Conservation (phyloP, 2,113 vertebrate genomes). For the Hypocryptadius cinnamomeus region DNA sequence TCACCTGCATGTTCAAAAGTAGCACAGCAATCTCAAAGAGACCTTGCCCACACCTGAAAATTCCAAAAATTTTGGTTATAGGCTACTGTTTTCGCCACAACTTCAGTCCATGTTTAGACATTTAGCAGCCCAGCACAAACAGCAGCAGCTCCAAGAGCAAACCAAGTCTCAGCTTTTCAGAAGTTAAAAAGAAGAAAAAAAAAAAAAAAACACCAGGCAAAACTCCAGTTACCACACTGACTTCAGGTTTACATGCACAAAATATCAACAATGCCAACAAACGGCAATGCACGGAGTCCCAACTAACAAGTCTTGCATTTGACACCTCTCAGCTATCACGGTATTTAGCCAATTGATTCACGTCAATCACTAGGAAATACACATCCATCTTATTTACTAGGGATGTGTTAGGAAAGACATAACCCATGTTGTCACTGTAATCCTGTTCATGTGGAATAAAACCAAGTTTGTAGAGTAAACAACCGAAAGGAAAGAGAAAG, state of each 20-base stretch:
- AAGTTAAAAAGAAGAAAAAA: background rate
- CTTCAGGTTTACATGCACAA: background rate
- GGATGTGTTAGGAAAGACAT: background rate
- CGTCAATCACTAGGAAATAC: background rate
- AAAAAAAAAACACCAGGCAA: fast-evolving
- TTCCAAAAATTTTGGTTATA: background rate
- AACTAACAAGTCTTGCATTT: background rate
- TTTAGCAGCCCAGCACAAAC: background rate
- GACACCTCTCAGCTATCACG: background rate
- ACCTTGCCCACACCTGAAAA: background rate
- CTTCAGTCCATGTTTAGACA: background rate
- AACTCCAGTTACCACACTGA: background rate
- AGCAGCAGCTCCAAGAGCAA: background rate
- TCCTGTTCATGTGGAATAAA: background rate
- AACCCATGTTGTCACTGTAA: background rate
- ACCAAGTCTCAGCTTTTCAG: background rate
- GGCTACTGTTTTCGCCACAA: background rate
- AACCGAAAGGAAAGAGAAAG: background rate
- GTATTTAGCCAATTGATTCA: background rate
- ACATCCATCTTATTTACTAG: background rate
- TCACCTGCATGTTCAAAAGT: background rate
- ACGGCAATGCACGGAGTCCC: background rate
- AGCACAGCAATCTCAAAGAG: background rate
- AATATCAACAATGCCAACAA: background rate
- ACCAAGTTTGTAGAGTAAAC: background rate